Evolutionary conservation across 2,113 vertebrate genomes (phyloP).

Genomic region (Nettapus auritus): DNA sequence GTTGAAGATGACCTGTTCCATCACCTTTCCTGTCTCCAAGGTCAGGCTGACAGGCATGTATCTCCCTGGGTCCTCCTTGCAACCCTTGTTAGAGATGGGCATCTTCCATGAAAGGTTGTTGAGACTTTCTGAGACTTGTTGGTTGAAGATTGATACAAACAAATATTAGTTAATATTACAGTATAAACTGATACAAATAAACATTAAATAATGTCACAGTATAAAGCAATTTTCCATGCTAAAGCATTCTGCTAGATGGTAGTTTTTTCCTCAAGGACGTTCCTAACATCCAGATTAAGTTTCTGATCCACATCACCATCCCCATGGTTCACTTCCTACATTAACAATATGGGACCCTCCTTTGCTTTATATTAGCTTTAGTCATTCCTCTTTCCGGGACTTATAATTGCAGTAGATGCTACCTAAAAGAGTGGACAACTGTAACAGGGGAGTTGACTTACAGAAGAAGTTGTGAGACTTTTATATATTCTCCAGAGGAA

Average conservation of each 20-base stretch:
- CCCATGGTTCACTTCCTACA: background rate
- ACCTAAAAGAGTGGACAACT: background rate
- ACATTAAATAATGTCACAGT: background rate
- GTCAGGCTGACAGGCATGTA: no score
- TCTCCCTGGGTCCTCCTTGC: no score
- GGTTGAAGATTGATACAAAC: background rate
- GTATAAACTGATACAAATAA: no score
- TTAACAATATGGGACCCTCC: background rate
- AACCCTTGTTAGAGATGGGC: no score
- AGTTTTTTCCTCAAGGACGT: background rate
- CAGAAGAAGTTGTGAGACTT: background rate
- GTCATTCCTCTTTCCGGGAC: background rate
- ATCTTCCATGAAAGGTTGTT: background rate
- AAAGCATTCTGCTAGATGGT: background rate
- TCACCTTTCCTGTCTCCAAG: no score
- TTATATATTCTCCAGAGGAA: background rate
- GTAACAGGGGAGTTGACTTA: background rate
- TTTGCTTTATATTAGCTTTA: background rate
- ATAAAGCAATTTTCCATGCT: background rate
- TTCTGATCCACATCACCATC: background rate
- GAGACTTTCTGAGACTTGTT: background rate
- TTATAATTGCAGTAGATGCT: background rate
- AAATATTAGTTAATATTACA: background rate
- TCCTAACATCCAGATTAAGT: background rate
- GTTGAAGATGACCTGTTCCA: no score